Base-by-base conservation (phyloP, 2,797 vertebrate species). In the Naso thynnoides region DNA sequence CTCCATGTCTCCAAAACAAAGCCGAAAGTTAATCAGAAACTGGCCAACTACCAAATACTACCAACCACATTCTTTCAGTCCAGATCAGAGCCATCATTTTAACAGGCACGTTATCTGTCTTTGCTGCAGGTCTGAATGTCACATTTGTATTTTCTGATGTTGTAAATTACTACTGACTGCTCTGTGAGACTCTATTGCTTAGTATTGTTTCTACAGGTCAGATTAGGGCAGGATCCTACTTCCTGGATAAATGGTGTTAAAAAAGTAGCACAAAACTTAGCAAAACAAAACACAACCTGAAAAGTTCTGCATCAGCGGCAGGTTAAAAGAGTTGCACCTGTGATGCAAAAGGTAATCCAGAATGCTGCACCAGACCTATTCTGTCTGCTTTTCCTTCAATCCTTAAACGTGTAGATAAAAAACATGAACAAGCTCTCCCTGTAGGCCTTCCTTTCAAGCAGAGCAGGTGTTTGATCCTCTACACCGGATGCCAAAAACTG, bases 381-480 rank as follows among this genome's bases (percentile, higher is more conserved):
- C 23, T 61, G 64, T 78, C 45, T 27, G 19, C 36, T 29, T 77
- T 26, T 61, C 24, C 33, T 84, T 85, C 84, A 33, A 86, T 85
- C 73, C 45, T 60, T 72, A 39, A 79, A 65, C 60, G 67, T 83
- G 63, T n/a, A 84, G 61, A 53, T 62, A 62, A 73, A 68, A 53
- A 70, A 65, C 53, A 58, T 13, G 56, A 84, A 78, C 52, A 70
- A 58, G 60, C 45, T 18, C 27, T 76, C 64, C 65, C 76, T 62
- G 53, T 33, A 66, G 82, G 56, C 66, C 11, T 8, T 61, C 52
- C 73, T 80, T 71, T 84, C 54, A 85, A 82, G 69, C 47, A 24
- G 52, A 80, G 71, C 74, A 68, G 52, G 61, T 67, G 82, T 88
- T 86, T 82, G 88, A 90, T 86, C 85, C 60, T 62, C 70, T 67